Evolutionary conservation across 2,113 vertebrate genomes (phyloP), one percentile per base, ranked within the genome.

Genomic region (Malaclemys terrapin): DNA sequence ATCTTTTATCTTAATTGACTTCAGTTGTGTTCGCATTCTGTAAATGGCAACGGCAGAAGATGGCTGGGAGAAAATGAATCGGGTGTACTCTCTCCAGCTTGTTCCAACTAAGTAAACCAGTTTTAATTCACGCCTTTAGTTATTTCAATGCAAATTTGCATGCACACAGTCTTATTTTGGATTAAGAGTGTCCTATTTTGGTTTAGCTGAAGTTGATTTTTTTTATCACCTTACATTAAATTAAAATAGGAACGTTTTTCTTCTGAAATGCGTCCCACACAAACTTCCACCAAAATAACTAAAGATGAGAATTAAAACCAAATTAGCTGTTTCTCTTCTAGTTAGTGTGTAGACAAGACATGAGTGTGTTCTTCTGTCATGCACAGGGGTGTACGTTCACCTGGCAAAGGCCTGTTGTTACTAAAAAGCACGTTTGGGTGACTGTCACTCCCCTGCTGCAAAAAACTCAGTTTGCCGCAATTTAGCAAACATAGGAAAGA

Each of bases 241-340:
- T 52, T 4, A 47, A 56, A 56, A 27, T 69, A 38, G 29, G 4
- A 78, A 29, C 42, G 27, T 25, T 42, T 42, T 56, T 93, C 84
- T 84, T 62, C 85, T 45, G 85, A 93, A 88, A 85, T 53, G 88
- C 81, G 80, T 92, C 82, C 85, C 92, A 62, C 3, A 4, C 2
- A 35, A 91, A 47, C 72, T 84, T 86, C 42, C 80, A 85, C 90
- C 91, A 20, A 72, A 76, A 78, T 29, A 93, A 91, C 91, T 95
- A 95, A 62, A 16, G 59, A 2, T 84, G 88, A 80, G 91, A 93
- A 93, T 97, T 95, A 81, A 50, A 92, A 76, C 95, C n/a, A 85
- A 4, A 84, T 80, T 85, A 84, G 94, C 87, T 87, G 54, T 96
- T 96, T 95, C 94, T 92, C 90, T 94, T 95, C 95, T 90, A 95